Base-by-base conservation (phyloP, 2,888 invertebrate genomes). In the Orchesella flavescens region DNA sequence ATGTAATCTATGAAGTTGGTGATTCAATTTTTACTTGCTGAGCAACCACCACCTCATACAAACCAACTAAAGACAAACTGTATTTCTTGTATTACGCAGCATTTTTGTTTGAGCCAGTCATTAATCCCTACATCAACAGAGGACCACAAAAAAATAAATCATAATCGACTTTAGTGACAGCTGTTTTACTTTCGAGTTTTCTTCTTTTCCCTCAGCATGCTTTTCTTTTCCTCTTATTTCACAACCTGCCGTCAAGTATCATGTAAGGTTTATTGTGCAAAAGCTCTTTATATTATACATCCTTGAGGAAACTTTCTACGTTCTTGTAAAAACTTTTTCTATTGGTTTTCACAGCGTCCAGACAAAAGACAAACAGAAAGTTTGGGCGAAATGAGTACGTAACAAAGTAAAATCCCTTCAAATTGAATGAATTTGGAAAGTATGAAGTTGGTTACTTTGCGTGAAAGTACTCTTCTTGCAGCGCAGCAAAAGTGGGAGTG, bases 141-240 rank as follows among this genome's bases (percentile, higher is more conserved):
- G 61, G 71, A 76, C 75, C 82, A 72, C 76, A 44, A 76, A 78
- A n/a, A 76, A 76, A 82, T 82, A 82, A 82, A 82, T 82, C 82
- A 82, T 82, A 82, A 82, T 82, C 76, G 76, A 82, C 76, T 82
- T 82, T 76, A 71, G 71, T 76, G 82, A 82, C 76, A 82, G 82
- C 71, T 79, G 78, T 65, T 79, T 79, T 55, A 78, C 61, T 78
- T 17, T 13, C 72, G 69, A 43, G 17, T 34, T 76, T 61, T 73
- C 66, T 15, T 23, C 17, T 12, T 34, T 55, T 24, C 23, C 23
- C 63, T 57, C 19, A 13, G 15, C 65, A 65, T 13, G 7, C 17
- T 68, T 68, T 19, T 53, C 24, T 53, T 21, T 49, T 53, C 53
- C 24, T 5, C 43, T 65, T 34, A 23, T 65, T 19, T 23, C 10